Conservation (phyloP, 1,140 invertebrate species). For the Ctenoplectra terminalis region DNA sequence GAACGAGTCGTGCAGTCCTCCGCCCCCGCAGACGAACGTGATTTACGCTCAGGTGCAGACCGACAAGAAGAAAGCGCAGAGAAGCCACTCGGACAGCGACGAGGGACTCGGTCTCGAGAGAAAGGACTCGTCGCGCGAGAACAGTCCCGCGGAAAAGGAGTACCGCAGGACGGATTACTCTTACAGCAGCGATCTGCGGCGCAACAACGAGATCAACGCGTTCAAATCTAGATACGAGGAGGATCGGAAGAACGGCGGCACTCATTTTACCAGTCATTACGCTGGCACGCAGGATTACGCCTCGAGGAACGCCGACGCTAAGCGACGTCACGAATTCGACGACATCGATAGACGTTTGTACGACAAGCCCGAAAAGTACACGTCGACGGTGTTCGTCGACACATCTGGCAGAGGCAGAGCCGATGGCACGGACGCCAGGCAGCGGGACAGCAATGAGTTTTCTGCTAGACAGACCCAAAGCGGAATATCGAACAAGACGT, state of each 20-base stretch:
- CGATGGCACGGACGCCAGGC: slow-evolving; percentile 86
- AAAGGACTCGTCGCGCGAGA: slow-evolving; percentile 80
- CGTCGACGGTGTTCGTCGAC: slow-evolving; percentile 82
- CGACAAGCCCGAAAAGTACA: slow-evolving; percentile 78
- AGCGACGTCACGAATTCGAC: slow-evolving; percentile 72
- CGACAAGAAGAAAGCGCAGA: slow-evolving; percentile 83
- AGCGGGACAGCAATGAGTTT: slow-evolving; percentile 79
- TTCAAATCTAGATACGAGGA: slow-evolving; percentile 76
- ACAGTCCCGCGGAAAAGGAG: slow-evolving; percentile 80
- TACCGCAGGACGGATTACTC: slow-evolving; percentile 75
- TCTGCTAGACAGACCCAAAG: slow-evolving; percentile 43
- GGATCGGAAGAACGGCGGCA: slow-evolving; percentile 52
- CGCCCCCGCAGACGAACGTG: slow-evolving; percentile 79
- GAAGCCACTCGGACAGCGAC: slow-evolving; percentile 88
- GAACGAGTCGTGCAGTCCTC: slow-evolving; percentile 76
- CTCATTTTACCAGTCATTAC: slow-evolving; percentile 66
- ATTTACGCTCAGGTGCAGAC: slow-evolving; percentile 90
- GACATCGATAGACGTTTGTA: slow-evolving; percentile 72
- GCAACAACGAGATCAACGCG: slow-evolving; percentile 79
- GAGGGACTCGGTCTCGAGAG: slow-evolving; percentile 89
- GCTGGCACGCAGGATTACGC: slow-evolving; percentile 64
- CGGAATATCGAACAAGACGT: slow-evolving; percentile 76
- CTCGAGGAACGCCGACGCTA: slow-evolving; percentile 52
- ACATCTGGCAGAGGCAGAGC: slow-evolving; percentile 85
- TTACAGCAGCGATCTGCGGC: slow-evolving; percentile 72